Conservation (phyloP, 2,113 vertebrate genomes). For the Mohoua ochrocephala region DNA sequence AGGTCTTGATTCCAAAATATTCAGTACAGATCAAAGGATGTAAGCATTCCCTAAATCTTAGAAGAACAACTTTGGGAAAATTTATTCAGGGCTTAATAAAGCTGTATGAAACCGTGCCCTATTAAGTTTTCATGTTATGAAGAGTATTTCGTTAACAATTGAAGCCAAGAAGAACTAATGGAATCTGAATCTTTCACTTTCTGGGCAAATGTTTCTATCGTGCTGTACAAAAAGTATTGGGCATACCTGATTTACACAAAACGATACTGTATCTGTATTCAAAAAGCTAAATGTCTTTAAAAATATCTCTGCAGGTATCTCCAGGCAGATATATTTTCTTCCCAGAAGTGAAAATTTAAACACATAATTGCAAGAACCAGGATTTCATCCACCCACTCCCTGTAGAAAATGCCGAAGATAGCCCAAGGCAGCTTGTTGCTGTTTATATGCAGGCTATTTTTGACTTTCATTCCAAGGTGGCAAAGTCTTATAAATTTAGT, state of each 20-base stretch:
- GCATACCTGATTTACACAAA: neutral
- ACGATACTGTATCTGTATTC: neutral
- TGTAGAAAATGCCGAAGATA: conserved; percentile 21
- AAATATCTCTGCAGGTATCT: neutral
- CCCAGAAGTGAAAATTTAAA: neutral
- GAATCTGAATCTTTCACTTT: neutral
- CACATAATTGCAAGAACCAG: neutral
- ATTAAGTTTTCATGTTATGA: neutral
- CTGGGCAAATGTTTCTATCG: neutral
- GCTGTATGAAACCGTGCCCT: neutral
- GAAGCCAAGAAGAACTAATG: neutral
- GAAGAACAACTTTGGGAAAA: neutral
- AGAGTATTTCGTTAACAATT: neutral
- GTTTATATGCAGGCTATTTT: conserved; percentile 37
- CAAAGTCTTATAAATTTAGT: neutral
- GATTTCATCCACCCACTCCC: neutral
- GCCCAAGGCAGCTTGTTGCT: neutral
- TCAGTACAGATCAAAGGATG: neutral
- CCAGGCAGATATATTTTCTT: neutral
- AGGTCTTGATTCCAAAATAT: neutral
- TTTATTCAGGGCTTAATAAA: neutral
- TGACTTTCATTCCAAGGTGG: neutral
- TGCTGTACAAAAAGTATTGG: neutral
- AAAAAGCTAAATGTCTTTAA: neutral
- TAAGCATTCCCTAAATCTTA: neutral